These are phyloP conservation scores for Acleris sparsana DNA, from an alignment of 2,888 invertebrate species.

Conservation along the genomic window DNA sequence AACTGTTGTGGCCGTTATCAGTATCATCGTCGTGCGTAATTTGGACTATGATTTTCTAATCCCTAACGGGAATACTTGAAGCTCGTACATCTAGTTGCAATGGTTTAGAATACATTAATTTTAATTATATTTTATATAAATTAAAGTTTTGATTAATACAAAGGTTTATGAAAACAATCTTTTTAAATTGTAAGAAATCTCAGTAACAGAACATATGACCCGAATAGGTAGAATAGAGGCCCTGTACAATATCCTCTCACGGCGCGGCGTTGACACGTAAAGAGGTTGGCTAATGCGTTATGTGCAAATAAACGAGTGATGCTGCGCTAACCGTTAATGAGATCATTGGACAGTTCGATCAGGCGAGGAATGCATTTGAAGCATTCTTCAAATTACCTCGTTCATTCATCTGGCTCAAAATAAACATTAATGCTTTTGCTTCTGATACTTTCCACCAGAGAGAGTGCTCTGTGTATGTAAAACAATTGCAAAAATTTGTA, in stretches of 20 bases:
- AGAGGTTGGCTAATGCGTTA: constrained; percentile 3
- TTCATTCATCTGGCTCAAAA: constrained; percentile 15
- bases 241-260: constrained; percentile 3
- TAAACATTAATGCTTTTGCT: constrained; percentile 15
- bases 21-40: too few relatives aligned
- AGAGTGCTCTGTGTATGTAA: background rate
- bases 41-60: too few relatives aligned
- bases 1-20: too few relatives aligned
- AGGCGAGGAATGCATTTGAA: constrained; percentile 2
- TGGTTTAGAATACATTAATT: too few relatives aligned
- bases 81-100: too few relatives aligned
- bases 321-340: constrained; percentile 12
- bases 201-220: too few relatives aligned
- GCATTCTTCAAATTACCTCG: constrained; percentile 6
- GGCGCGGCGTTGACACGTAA: constrained; percentile 5
- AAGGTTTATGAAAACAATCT: too few relatives aligned
- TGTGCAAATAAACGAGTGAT: constrained; percentile 27
- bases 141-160: too few relatives aligned
- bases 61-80: too few relatives aligned
- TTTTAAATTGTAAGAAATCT: too few relatives aligned
- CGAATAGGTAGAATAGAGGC: background rate
- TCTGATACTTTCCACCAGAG: background rate
- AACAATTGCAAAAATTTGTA: background rate
- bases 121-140: too few relatives aligned
- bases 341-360: constrained; percentile 26